A percentile compares a stretch with the other conserved stretches of the same genome.
These are phyloP conservation scores for Synanthedon formicaeformis DNA, from an alignment of 2,888 invertebrate genomes.

Conservation along the genomic window DNA sequence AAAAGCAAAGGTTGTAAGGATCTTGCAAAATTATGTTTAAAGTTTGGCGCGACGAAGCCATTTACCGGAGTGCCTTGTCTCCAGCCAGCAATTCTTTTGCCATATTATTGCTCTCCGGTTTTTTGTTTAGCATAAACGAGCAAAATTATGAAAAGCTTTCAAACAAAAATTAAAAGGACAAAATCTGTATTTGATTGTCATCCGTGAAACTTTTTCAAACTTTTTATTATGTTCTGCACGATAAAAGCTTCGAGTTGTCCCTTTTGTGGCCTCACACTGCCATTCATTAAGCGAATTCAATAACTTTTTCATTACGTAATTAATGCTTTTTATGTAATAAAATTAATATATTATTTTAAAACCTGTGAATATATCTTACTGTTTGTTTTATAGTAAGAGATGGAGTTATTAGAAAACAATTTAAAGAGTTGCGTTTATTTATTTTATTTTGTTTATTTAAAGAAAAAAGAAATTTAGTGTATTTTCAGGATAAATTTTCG, in stretches of 20 bases:
- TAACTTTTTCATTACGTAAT: neutral
- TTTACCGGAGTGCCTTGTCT: slow-evolving; percentile 38
- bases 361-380: no score
- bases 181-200: slow-evolving; percentile 24
- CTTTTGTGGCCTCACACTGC: slow-evolving; percentile 16
- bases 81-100: slow-evolving; percentile 29
- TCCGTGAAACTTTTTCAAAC: slow-evolving; percentile 11
- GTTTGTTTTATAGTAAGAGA: no score
- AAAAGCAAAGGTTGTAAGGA: slow-evolving; percentile 6
- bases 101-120: slow-evolving; percentile 37
- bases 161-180: slow-evolving; percentile 30
- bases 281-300: slow-evolving; percentile 10
- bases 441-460: neutral
- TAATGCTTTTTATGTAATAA: no score
- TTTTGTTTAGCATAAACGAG: slow-evolving; percentile 41
- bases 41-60: slow-evolving; percentile 37
- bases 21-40: slow-evolving; percentile 33
- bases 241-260: slow-evolving; percentile 12
- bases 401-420: no score
- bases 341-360: no score
- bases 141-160: slow-evolving; percentile 37
- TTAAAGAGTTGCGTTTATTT: neutral
- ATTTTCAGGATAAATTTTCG: neutral
- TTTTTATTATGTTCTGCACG: neutral
- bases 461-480: neutral